Percentiles rank a stretch among this genome's conserved stretches.
Evolutionary conservation across 2,113 vertebrate species (phyloP).

Genomic region (Prinia subflava): DNA sequence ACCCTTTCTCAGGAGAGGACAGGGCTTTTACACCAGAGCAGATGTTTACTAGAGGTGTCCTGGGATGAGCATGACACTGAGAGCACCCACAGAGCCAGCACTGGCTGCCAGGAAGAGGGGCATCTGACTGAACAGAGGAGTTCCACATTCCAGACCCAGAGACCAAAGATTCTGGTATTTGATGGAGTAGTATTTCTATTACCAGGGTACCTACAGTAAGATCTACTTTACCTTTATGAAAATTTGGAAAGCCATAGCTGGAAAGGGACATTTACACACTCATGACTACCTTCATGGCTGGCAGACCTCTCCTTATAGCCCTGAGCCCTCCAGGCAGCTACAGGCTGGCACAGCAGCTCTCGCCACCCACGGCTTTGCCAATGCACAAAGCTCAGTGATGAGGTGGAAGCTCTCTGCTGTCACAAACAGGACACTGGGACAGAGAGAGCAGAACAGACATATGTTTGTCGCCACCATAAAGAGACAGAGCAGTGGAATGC

Average conservation of each 20-base stretch:
- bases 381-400: rapidly evolving
- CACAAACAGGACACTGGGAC: background rate
- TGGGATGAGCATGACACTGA: rapidly evolving
- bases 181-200: background rate
- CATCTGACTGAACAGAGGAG: rapidly evolving
- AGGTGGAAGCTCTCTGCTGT: background rate
- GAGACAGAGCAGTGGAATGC: background rate
- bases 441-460: background rate
- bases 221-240: background rate
- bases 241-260: background rate
- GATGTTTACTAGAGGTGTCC: background rate
- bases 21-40: background rate
- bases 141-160: background rate
- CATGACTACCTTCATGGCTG: rapidly evolving
- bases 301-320: too few species aligned
- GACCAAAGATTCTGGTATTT: background rate
- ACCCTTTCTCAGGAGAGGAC: background rate
- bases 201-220: background rate
- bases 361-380: rapidly evolving
- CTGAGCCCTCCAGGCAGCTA: background rate
- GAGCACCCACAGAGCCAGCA: background rate
- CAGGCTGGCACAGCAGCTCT: background rate
- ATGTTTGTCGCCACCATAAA: background rate
- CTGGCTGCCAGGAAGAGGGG: background rate
- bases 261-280: rapidly evolving